phyloP scores from a whole-genome alignment of 2,113 vertebrate genomes.

The Regulus satrapa region DNA sequence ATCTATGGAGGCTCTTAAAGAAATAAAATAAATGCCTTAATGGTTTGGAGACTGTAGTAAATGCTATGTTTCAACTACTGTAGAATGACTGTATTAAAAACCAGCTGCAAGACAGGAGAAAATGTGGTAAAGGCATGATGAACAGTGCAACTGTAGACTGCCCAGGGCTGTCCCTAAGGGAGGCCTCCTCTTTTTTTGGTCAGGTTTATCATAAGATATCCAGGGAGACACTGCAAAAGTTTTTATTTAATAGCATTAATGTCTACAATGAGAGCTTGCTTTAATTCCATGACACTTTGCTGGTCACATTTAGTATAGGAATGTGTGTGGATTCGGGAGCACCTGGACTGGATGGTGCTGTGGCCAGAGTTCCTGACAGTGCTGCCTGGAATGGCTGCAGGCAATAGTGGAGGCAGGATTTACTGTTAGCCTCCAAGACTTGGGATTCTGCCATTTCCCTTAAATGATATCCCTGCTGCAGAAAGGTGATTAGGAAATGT shows the following conservation, averaged over 20 bases:
- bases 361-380: background rate
- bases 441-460: background rate
- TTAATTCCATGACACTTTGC: background rate
- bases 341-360: background rate
- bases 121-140: accelerated
- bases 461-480: background rate
- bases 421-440: background rate
- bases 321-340: background rate
- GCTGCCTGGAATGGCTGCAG: background rate
- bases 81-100: background rate
- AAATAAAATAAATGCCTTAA: background rate
- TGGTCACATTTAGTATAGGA: background rate
- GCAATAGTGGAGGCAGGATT: background rate
- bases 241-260: background rate
- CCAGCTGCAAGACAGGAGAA: background rate
- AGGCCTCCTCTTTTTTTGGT: background rate
- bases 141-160: background rate
- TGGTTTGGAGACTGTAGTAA: background rate
- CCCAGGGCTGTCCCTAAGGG: background rate
- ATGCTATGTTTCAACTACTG: background rate
- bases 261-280: background rate
- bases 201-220: background rate
- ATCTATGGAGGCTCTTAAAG: background rate
- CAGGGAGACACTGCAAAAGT: background rate
- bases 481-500: background rate